Evolutionary conservation across 2,113 vertebrate genomes (phyloP).

Genomic region (Brachypteracias leptosomus): DNA sequence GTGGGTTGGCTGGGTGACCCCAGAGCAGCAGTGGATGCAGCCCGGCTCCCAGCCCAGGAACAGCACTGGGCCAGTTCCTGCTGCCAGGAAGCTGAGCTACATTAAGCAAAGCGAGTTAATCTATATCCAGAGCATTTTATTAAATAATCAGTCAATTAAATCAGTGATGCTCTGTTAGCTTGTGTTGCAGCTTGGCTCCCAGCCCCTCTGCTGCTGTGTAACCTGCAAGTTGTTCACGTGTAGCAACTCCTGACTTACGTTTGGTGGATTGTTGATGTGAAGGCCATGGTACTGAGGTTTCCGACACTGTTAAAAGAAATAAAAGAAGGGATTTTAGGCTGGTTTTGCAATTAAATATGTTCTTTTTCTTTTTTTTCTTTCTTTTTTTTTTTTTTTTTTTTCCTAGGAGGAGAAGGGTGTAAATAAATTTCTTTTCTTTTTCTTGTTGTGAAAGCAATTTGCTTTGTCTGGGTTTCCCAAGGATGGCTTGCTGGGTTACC

Average conservation of each 20-base stretch:
- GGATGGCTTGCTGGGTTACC: neutral
- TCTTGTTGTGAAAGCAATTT: neutral
- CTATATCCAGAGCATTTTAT: constrained; percentile 54
- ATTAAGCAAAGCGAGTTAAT: constrained; percentile 16
- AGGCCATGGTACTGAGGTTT: neutral
- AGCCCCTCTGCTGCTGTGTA: neutral
- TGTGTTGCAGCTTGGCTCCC: neutral
- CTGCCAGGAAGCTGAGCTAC: constrained; percentile 39
- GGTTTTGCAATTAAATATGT: neutral
- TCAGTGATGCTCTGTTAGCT: neutral
- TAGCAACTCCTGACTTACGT: neutral
- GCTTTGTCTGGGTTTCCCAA: fast-evolving
- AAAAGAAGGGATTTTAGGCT: neutral
- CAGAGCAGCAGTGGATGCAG: fast-evolving
- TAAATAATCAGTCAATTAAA: constrained; percentile 59
- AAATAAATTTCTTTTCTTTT: neutral
- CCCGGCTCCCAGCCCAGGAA: neutral
- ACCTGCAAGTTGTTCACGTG: neutral
- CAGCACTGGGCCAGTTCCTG: neutral
- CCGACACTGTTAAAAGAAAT: neutral
- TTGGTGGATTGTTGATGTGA: neutral
- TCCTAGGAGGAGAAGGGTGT: neutral
- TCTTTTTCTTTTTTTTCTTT: too few relatives aligned
- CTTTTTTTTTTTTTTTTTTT: neutral
- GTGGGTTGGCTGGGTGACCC: fast-evolving